Evolutionary conservation across 2,113 vertebrate genomes (phyloP).

Genomic region (Dascyllus trimaculatus): DNA sequence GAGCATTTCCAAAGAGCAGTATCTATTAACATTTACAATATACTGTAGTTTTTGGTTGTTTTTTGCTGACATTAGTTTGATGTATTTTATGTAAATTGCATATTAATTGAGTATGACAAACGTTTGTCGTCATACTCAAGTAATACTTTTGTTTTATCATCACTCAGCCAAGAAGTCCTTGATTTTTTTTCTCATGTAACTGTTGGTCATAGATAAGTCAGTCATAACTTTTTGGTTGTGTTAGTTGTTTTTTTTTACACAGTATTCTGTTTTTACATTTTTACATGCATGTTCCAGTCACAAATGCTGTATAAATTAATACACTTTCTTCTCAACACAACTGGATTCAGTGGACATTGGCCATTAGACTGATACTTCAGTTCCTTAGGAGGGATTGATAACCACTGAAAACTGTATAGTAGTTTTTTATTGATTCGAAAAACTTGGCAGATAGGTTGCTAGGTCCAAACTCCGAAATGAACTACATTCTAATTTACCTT

Average conservation of each 20-base stretch:
- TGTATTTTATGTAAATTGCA: background rate
- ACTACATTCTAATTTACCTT: conserved; percentile 2
- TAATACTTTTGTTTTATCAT: background rate
- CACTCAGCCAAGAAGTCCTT: background rate
- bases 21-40: background rate
- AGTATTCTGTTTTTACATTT: no score
- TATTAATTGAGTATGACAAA: background rate
- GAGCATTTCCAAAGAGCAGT: background rate
- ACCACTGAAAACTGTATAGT: background rate
- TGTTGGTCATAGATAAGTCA: no score
- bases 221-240: background rate
- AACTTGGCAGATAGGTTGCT: no score
- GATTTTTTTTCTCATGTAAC: no score
- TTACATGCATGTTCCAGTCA: no score
- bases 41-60: background rate
- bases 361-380: background rate
- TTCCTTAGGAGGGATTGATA: background rate
- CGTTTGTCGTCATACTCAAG: background rate
- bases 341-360: background rate
- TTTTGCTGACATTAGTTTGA: background rate
- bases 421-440: no score
- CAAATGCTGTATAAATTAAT: background rate
- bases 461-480: background rate
- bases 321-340: background rate
- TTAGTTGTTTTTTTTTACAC: background rate